These are phyloP conservation scores for Sphaeramia orbicularis DNA, from an alignment of 2,797 vertebrate species.

Conservation along the genomic window DNA sequence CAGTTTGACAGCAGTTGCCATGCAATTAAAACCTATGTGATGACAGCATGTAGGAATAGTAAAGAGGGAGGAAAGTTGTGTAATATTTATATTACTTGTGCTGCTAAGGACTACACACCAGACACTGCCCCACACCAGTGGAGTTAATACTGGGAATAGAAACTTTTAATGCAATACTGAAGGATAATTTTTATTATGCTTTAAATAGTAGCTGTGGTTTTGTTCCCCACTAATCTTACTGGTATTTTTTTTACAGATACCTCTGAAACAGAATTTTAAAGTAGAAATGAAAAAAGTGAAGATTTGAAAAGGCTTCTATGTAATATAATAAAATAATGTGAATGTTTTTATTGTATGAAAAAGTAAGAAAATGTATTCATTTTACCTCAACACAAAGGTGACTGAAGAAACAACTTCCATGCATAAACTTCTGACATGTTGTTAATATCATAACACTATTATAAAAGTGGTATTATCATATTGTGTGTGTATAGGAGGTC, in stretches of 20 bases:
- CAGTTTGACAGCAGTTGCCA: slow-evolving; percentile 71
- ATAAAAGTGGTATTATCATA: too few relatives aligned
- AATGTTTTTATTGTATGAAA: slow-evolving; percentile 12
- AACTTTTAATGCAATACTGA: background rate
- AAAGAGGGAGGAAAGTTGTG: slow-evolving; percentile 12
- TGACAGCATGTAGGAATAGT: slow-evolving; percentile 42
- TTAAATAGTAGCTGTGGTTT: too few relatives aligned
- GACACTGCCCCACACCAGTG: background rate
- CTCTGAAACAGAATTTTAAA: slow-evolving; percentile 4
- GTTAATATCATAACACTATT: too few relatives aligned
- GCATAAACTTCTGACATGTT: too few relatives aligned
- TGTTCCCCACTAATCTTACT: background rate
- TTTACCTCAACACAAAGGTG: slow-evolving; percentile 8
- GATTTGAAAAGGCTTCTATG: background rate
- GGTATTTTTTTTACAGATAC: slow-evolving; percentile 5
- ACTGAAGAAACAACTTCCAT: background rate
- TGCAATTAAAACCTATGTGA: slow-evolving; percentile 77
- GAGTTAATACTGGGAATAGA: background rate
- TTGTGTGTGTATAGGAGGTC: too few relatives aligned
- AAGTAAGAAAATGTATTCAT: slow-evolving; percentile 19
- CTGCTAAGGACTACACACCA: background rate
- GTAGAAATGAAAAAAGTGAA: slow-evolving; percentile 2
- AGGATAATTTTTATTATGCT: too few relatives aligned
- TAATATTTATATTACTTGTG: slow-evolving; percentile 15
- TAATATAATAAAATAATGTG: slow-evolving; percentile 1